Conservation (phyloP, 2,797 vertebrate genomes). For the Phrynocephalus guinanensis region DNA sequence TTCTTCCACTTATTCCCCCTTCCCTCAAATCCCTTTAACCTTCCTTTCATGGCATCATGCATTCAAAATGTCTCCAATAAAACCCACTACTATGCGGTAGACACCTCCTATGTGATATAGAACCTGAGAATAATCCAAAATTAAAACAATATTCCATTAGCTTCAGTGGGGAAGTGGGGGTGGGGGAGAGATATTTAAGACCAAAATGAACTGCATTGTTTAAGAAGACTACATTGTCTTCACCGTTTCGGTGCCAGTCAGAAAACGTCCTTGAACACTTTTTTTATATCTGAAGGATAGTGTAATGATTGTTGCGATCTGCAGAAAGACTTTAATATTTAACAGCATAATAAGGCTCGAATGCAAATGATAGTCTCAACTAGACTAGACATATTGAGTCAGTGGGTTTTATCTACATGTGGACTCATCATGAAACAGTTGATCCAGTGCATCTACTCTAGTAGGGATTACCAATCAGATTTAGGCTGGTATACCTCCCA, state of each 20-base stretch:
- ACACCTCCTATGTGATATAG: neutral
- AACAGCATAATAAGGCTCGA: slow-evolving; percentile 29
- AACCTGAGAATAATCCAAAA: neutral
- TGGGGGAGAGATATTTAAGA: neutral
- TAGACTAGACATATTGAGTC: too few species aligned
- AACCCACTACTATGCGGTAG: neutral
- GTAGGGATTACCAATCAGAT: too few species aligned
- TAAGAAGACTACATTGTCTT: neutral
- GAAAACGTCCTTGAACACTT: slow-evolving; percentile 5
- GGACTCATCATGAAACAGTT: too few species aligned
- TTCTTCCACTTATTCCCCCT: neutral
- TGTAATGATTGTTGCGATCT: slow-evolving; percentile 13
- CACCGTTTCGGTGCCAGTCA: slow-evolving; percentile 17
- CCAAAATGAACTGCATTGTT: slow-evolving; percentile 10
- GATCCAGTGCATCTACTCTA: too few species aligned
- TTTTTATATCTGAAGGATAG: slow-evolving; percentile 35
- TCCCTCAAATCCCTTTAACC: neutral
- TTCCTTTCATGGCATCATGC: neutral
- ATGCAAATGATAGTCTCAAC: too few species aligned
- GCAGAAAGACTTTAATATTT: slow-evolving; percentile 2
- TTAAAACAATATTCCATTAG: neutral
- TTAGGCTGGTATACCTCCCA: neutral
- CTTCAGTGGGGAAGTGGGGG: neutral
- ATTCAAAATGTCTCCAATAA: neutral
- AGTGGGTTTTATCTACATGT: too few species aligned